phyloP scores from a whole-genome alignment of 2,113 vertebrate genomes.

The Lucifuga dentata region DNA sequence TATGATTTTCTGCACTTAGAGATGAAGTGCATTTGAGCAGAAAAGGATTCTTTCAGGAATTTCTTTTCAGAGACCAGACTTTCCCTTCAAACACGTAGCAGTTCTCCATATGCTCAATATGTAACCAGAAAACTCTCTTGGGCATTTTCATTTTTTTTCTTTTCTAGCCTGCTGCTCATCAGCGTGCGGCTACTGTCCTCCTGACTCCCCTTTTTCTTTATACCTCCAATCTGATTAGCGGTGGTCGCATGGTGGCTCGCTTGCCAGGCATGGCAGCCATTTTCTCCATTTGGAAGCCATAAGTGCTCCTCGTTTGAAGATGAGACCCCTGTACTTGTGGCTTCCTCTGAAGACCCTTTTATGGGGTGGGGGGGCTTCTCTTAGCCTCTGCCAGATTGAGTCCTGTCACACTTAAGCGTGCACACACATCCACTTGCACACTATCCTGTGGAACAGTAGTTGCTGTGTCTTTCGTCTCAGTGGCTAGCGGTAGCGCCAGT shows the following conservation, averaged over 20 bases:
- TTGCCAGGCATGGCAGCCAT: conserved; percentile 72
- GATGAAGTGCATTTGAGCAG: not conserved
- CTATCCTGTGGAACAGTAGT: conserved; percentile 50
- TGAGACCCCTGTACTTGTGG: conserved; percentile 84
- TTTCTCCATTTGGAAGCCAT: conserved; percentile 82
- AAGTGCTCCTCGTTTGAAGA: conserved; percentile 79
- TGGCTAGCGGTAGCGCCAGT: conserved; percentile 73
- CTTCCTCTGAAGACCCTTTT: conserved; percentile 78
- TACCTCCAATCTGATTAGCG: conserved; percentile 75
- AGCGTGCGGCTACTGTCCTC: conserved; percentile 67
- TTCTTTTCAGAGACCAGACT: conserved; percentile 37
- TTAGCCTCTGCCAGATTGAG: conserved; percentile 70
- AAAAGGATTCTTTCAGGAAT: conserved; percentile 20
- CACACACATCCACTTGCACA: conserved; percentile 30
- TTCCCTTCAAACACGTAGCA: no score
- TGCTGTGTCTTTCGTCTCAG: conserved; percentile 62
- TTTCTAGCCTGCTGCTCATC: conserved; percentile 64
- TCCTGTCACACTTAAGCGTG: conserved; percentile 56
- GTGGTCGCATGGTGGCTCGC: conserved; percentile 65
- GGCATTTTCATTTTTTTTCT: conserved; percentile 42
- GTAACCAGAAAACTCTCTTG: conserved; percentile 37
- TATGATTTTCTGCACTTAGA: not conserved
- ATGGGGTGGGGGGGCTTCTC: conserved; percentile 76
- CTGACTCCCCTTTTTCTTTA: conserved; percentile 49
- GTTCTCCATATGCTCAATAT: conserved; percentile 29